Conservation (phyloP, 2,797 vertebrate species). For the Crenichthys baileyi region DNA sequence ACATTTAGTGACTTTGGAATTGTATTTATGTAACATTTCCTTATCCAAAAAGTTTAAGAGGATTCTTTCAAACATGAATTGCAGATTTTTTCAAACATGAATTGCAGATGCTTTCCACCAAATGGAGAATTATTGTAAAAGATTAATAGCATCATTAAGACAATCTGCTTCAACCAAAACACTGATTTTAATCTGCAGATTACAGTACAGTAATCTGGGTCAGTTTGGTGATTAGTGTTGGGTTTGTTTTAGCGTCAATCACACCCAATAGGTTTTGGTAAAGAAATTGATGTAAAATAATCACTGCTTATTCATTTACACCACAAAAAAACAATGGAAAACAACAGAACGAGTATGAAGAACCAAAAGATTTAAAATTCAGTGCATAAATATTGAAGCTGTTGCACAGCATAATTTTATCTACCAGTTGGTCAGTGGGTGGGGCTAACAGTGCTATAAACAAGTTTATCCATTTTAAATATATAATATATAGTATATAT, state of each 20-base stretch:
- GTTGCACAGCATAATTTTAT: too few relatives aligned
- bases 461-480: too few relatives aligned
- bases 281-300: neutral
- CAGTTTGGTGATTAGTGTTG: constrained; percentile 48
- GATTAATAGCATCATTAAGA: constrained; percentile 34
- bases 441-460: too few relatives aligned
- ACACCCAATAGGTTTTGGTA: neutral
- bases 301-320: neutral
- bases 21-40: neutral
- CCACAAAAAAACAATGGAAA: too few relatives aligned
- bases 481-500: too few relatives aligned
- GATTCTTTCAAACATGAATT: neutral
- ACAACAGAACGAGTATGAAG: too few relatives aligned
- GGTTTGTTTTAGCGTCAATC: constrained; percentile 11
- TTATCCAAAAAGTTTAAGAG: neutral
- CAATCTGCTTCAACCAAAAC: constrained; percentile 44
- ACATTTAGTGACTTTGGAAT: neutral
- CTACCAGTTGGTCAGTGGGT: too few relatives aligned
- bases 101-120: neutral
- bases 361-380: too few relatives aligned
- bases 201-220: constrained; percentile 73
- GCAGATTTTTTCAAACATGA: neutral
- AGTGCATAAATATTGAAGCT: too few relatives aligned
- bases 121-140: neutral
- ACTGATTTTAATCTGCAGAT: constrained; percentile 76